Conservation (phyloP, 2,888 invertebrate species). For the Xylota segnis region DNA sequence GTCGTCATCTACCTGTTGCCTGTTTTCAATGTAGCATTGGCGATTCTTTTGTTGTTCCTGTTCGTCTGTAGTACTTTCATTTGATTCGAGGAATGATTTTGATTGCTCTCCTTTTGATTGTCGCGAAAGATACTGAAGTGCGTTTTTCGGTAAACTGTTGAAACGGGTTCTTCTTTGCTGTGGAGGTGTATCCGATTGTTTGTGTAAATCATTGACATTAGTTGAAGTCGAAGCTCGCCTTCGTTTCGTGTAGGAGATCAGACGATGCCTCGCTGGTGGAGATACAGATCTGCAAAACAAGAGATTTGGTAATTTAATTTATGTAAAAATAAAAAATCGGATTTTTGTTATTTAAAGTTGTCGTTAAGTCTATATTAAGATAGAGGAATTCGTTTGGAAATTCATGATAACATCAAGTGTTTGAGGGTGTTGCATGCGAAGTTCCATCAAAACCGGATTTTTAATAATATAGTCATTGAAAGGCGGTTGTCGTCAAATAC, state of each 20-base stretch:
- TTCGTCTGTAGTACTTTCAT: slow-evolving; percentile 78
- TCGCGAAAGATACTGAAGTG: slow-evolving; percentile 75
- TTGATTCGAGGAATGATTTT: slow-evolving; percentile 54
- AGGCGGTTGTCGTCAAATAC: too few relatives aligned
- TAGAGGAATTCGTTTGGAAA: too few relatives aligned
- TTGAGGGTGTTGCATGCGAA: too few relatives aligned
- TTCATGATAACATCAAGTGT: too few relatives aligned
- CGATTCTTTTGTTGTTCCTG: slow-evolving; percentile 52
- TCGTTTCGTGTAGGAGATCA: slow-evolving; percentile 79
- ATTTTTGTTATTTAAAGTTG: too few relatives aligned
- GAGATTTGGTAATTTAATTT: neutral
- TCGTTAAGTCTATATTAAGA: too few relatives aligned
- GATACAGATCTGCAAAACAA: slow-evolving; percentile 79
- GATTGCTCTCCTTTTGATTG: slow-evolving; percentile 76
- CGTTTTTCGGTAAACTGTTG: slow-evolving; percentile 83
- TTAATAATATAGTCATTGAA: too few relatives aligned
- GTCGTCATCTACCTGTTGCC: slow-evolving; percentile 39
- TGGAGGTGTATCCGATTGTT: slow-evolving; percentile 77
- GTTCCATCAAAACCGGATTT: too few relatives aligned
- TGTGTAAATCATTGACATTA: slow-evolving; percentile 50
- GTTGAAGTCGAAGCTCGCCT: slow-evolving; percentile 81
- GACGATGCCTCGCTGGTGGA: slow-evolving; percentile 78
- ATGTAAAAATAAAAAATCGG: too few relatives aligned
- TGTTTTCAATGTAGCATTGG: slow-evolving; percentile 26
- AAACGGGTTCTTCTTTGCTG: slow-evolving; percentile 80